Evolutionary conservation across 1,140 invertebrate species (phyloP), one percentile per base, ranked within the genome.

Genomic region (Chymomyza costata): DNA sequence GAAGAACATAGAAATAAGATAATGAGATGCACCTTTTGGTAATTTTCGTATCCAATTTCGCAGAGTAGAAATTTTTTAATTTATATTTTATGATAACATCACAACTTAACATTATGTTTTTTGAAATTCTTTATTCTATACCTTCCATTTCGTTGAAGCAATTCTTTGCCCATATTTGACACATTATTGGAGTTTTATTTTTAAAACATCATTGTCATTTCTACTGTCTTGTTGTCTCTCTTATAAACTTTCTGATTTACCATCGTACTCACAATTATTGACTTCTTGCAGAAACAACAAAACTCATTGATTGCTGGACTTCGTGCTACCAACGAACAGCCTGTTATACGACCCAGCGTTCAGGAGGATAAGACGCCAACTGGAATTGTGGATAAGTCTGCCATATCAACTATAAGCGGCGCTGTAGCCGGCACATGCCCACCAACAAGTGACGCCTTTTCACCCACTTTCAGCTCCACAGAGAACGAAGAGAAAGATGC

Each of bases 301-400:
- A 95, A 94, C 30, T 97, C 94, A 84, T 85, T 98, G 10, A 93
- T 98, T 21, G 94, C 93, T 7, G 94, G 95, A 17, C 87, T 99
- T 58, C 88, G 96, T 49, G 95, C 95, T 6, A 97, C 95, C 1
- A 97, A 97, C 82, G 95, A 97, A 68, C 89, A 86, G 62, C 69
- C 87, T 10, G 82, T 90, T 6, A 83, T 90, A 28, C 82, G 86
- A 6, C 71, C 86, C 6, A 88, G 88, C 45, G 90, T 92, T 53
- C 86, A 90, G 30, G 83, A 83, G 11, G 91, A 92, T 48, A 91
- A 93, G 53, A 55, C 60, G 0, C 62, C 76, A 0, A 25, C 48
- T 8, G 67, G 68, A 0, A 32, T 32, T 6, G 49, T 61, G 1
- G 82, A 84, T 6, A 84, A 84, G 45, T 66, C 71, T 8, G 64